phyloP scores from a whole-genome alignment of 1,140 invertebrate genomes.

The Subanguina moxae region DNA sequence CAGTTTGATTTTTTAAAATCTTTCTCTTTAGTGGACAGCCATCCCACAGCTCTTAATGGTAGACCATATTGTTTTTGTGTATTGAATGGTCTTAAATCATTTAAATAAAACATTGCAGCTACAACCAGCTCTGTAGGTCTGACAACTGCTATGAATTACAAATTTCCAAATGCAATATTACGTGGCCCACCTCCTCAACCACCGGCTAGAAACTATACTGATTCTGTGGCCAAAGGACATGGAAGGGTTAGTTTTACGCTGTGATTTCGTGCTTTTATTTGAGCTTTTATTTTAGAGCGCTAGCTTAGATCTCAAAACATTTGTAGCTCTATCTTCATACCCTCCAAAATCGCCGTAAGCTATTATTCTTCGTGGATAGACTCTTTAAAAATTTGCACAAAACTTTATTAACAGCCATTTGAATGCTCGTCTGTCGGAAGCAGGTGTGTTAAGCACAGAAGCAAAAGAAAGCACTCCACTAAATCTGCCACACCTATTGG shows the following conservation, averaged over 20 bases:
- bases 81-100: neutral
- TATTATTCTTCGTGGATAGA: no score
- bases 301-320: conserved; percentile 43
- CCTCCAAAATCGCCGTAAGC: conserved; percentile 5
- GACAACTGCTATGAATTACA: conserved; percentile 1
- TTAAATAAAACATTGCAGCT: neutral
- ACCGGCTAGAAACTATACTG: conserved; percentile 33
- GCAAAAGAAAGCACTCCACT: no score
- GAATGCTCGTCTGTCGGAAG: no score
- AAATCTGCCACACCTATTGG: no score
- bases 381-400: no score
- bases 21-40: conserved; percentile 21
- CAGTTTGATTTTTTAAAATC: no score
- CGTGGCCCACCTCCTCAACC: conserved; percentile 45
- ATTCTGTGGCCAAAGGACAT: conserved; percentile 30
- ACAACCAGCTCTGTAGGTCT: conserved; percentile 21
- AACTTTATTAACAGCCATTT: no score
- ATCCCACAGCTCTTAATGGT: conserved; percentile 40
- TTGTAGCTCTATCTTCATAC: conserved; percentile 33
- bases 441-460: no score
- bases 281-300: conserved; percentile 5
- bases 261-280: no score
- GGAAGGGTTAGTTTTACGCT: conserved; percentile 11
- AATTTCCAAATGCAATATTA: neutral
- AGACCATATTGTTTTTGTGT: conserved; percentile 4